Evolutionary conservation across 2,797 vertebrate genomes (phyloP).

Genomic region (Poecile montanus): DNA sequence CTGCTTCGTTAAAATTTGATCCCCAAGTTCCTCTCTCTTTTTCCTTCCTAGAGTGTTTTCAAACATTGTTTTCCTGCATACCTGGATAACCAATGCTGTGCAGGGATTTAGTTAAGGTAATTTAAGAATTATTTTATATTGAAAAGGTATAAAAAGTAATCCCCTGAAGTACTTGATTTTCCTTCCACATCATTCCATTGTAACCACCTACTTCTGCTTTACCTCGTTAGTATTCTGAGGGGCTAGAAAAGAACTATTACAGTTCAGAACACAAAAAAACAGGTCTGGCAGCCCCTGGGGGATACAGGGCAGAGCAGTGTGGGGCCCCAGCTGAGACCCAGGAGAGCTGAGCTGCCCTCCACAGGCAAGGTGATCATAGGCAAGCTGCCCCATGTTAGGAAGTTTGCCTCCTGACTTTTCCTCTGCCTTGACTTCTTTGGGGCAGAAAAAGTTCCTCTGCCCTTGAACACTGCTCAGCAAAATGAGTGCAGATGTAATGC

Average conservation of each 20-base stretch:
- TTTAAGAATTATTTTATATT: slow-evolving; percentile 45
- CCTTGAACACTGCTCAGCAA: not conserved
- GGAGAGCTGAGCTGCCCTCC: not conserved
- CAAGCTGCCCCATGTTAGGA: not conserved
- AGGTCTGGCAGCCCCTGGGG: not conserved
- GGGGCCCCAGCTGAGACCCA: not conserved
- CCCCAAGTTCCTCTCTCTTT: not conserved
- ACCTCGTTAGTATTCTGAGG: not conserved
- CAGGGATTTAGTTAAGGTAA: slow-evolving; percentile 40
- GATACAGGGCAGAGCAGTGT: not conserved
- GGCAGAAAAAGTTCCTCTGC: not conserved
- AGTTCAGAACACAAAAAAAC: not conserved
- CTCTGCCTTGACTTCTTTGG: not conserved
- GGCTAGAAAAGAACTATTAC: not conserved
- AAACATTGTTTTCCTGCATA: not conserved
- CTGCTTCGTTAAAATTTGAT: not conserved
- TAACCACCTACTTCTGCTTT: slow-evolving; percentile 16
- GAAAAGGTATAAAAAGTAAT: slow-evolving; percentile 52
- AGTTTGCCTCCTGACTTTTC: not conserved
- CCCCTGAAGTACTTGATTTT: slow-evolving; percentile 35
- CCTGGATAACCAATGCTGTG: not conserved
- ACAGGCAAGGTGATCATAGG: rapidly evolving
- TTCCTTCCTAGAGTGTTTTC: slow-evolving; percentile 7
- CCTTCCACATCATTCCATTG: not conserved
- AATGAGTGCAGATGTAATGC: not conserved